These are phyloP conservation scores for Lepisosteus osseus DNA, from an alignment of 2,113 vertebrate genomes.

Conservation along the genomic window DNA sequence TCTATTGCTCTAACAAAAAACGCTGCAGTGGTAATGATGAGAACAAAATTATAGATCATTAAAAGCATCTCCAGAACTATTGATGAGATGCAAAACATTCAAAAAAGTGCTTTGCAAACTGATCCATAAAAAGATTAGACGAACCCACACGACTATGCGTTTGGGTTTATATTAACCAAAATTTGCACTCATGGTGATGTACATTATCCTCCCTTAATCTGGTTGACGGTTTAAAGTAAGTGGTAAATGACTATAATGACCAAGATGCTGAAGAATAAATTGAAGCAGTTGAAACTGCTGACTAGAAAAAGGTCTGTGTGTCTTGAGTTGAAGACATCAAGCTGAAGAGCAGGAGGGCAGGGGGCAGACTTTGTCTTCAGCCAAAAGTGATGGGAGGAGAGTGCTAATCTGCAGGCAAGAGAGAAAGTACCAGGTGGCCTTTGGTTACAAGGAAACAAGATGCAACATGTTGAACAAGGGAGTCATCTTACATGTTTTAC, in stretches of 20 bases:
- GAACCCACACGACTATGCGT: background rate
- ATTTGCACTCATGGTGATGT: background rate
- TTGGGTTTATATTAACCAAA: background rate
- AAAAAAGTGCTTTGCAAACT: too few species aligned
- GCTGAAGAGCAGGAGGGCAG: background rate
- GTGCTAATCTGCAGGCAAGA: constrained; percentile 3
- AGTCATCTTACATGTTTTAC: background rate
- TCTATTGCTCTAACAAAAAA: too few species aligned
- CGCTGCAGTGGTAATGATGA: too few species aligned
- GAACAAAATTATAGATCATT: too few species aligned
- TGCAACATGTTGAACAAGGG: constrained; percentile 8
- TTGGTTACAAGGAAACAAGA: constrained; percentile 11
- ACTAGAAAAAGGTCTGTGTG: too few species aligned
- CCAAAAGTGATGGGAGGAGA: background rate
- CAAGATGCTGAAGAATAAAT: too few species aligned
- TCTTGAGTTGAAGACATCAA: background rate
- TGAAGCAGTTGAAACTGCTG: background rate
- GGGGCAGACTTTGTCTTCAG: background rate
- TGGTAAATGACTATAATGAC: too few species aligned
- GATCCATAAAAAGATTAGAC: too few species aligned
- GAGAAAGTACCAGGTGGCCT: constrained; percentile 5
- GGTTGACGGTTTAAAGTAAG: too few species aligned
- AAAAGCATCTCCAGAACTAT: too few species aligned
- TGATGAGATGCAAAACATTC: too few species aligned
- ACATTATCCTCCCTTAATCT: background rate